Base-by-base conservation (phyloP, 2,888 invertebrate species). In the Conistra vaccinii region DNA sequence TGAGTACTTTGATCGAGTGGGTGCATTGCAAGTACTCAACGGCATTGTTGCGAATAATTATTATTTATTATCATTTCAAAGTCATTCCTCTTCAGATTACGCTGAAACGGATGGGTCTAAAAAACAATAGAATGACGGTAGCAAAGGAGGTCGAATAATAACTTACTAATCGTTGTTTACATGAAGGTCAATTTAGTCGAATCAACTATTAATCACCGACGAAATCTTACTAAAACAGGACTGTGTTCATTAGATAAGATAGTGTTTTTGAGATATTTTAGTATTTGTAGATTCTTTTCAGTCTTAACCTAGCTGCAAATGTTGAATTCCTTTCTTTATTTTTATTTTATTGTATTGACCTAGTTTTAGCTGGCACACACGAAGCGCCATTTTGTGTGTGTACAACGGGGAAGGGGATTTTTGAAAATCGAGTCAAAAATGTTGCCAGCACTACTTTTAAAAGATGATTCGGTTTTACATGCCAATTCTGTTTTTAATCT, bases 261-360 rank as follows among this genome's bases (percentile, higher is more conserved):
- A 89, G 76, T 76, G 71, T 85, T 78, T 62, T 65, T 71, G 68
- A 77, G 71, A 81, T 85, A 77, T 77, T 78, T 78, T 78, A 81
- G 85, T 88, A 77, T 89, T 87, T 87, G 85, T 89, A 88, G 83
- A 87, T 76, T 74, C 72, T 82, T 84, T 82, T 69, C 71, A 75
- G 63, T 63, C 69, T 69, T 65, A 78, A 76, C 45, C 58, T 83
- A 76, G 80, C 71, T 65, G 74, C 93, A 93, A 95, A 95, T 95
- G 95, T 95, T 95, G 95, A 95, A 95, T 95, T 95, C 95, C 95
- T 95, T 94, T 93, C 76, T 73, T 81, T 73, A 55, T 67, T 70
- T 63, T 57, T 74, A 61, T 83, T 76, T 79, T 69, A 75, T 82
- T 79, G 72, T 69, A 75, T 82, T 79, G 73, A 80, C 73, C 75